Conservation (phyloP, 2,113 vertebrate species). For the Odocoileus hemionus region DNA sequence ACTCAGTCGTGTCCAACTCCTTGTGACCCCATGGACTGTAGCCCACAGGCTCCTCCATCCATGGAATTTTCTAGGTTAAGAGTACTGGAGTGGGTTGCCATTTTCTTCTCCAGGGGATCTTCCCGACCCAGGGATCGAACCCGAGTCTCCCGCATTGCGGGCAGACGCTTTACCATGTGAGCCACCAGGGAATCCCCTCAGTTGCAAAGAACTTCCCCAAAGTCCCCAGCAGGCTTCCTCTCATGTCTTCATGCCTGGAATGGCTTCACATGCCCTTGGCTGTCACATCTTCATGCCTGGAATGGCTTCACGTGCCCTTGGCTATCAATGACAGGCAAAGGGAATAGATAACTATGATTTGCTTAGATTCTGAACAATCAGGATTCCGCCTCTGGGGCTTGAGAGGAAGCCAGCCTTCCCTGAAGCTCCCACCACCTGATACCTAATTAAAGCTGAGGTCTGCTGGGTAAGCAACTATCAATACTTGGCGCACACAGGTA, state of each 20-base stretch:
- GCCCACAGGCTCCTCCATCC: no score
- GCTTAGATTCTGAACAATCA: not conserved
- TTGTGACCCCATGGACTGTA: no score
- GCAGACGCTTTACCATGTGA: accelerated
- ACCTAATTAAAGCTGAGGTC: not conserved
- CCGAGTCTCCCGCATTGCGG: no score
- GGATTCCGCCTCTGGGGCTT: not conserved
- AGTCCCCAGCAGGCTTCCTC: not conserved
- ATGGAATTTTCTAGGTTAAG: no score
- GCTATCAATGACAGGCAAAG: not conserved
- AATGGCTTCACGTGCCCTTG: not conserved
- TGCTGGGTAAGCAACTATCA: not conserved
- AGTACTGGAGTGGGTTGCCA: no score
- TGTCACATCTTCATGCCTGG: not conserved
- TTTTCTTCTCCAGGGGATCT: no score
- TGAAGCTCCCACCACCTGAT: not conserved
- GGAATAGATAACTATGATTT: not conserved
- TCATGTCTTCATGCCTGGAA: not conserved
- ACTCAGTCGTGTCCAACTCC: no score
- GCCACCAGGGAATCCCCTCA: no score
- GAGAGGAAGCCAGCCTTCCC: not conserved
- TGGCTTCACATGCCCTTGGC: not conserved
- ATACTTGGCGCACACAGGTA: not conserved
- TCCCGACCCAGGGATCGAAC: no score
- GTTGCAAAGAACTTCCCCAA: not conserved